phyloP scores from a whole-genome alignment of 2,888 invertebrate genomes.

The Ectemnius lituratus region DNA sequence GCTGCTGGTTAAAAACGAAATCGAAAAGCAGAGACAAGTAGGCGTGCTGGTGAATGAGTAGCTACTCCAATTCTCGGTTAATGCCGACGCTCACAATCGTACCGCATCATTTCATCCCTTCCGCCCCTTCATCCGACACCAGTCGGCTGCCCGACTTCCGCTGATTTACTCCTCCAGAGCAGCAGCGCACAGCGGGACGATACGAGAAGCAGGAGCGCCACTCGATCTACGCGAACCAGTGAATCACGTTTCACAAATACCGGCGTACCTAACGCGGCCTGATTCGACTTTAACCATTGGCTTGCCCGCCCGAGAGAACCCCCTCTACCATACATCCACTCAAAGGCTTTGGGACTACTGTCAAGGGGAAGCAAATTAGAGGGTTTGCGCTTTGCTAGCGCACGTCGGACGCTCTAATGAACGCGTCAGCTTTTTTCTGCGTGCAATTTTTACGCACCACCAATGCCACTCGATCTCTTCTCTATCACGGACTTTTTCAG shows the following conservation, averaged over 20 bases:
- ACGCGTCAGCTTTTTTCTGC: conserved; percentile 29
- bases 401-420: conserved; percentile 38
- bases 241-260: conserved; percentile 53
- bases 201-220: conserved; percentile 27
- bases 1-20: too few relatives aligned
- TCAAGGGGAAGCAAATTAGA: conserved; percentile 35
- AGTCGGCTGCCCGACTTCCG: background rate
- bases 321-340: conserved; percentile 3
- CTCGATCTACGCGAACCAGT: conserved; percentile 33
- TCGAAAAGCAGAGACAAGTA: too few relatives aligned
- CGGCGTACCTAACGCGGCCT: conserved; percentile 16
- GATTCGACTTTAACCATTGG: conserved; percentile 36
- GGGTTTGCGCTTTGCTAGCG: conserved; percentile 21
- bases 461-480: background rate
- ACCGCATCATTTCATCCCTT: conserved; percentile 42
- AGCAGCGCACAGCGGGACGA: conserved; percentile 1
- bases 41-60: conserved; percentile 8
- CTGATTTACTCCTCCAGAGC: conserved; percentile 34
- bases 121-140: background rate
- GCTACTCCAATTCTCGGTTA: conserved; percentile 57
- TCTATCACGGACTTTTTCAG: too few relatives aligned
- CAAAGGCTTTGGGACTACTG: conserved; percentile 23
- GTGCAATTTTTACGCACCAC: background rate
- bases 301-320: conserved; percentile 14
- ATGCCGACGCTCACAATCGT: conserved; percentile 48